Evolutionary conservation across 1,140 invertebrate species (phyloP), one percentile per base, ranked within the genome.

Genomic region (Drosophila mojavensis): DNA sequence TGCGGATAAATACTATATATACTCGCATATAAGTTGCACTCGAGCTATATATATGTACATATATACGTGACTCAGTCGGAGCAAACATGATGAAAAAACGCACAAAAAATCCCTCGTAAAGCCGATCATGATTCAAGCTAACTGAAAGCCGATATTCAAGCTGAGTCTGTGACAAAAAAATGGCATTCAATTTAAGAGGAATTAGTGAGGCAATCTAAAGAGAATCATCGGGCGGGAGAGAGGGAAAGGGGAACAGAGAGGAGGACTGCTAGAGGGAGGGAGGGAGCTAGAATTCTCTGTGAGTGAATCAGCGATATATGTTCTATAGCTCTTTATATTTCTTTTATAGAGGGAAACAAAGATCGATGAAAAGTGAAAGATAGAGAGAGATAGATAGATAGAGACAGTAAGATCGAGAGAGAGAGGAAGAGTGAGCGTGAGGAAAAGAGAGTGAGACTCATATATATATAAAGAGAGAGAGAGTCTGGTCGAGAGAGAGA

Each of bases 91-190:
- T 10, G 36, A 59, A 63, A 17, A 17, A 17, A 17, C 20, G 2
- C 20, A 24, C 20, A 24, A 24, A 60, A 67, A 65, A 62, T 10
- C 20, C 11, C 15, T 61, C 48, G 69, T 53, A 48, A 61, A 69
- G 55, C 41, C 47, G 56, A 64, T 28, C 48, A 41, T 26, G 56
- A 66, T 66, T 65, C 17, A 58, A 33, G 24, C 24, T 5, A 45
- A 81, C 54, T 66, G 63, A 72, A 72, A 72, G 69, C 64, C 59
- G 54, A 36, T 5, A 39, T 24, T 26, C 28, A 13, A 68, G 56
- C 24, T 51, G 55, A 7, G 41, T 5, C 10, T 66, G 24, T 10
- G 10, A 24, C 20, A 7, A 48, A 48, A 20, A 48, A 48, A 50
- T 26, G 4, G 24, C 24, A n/a, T 10, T 26, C 13, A 28, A 24